Conservation (phyloP, 2,113 vertebrate genomes). For the Albula goreensis region DNA sequence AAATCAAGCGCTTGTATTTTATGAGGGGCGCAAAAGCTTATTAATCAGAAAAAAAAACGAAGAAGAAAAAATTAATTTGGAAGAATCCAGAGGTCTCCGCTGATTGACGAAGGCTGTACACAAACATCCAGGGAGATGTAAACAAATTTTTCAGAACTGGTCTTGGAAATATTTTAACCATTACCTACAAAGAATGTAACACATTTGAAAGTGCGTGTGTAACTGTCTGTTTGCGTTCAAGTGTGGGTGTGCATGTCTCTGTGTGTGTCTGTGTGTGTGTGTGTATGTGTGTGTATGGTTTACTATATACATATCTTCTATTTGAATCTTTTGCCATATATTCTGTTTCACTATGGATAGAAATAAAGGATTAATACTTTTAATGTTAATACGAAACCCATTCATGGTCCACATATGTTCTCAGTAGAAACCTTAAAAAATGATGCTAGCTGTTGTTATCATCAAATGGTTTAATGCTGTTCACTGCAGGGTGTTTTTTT, state of each 20-base stretch:
- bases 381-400: not conserved
- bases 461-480: not conserved
- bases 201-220: not conserved
- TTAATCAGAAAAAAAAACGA: slow-evolving; percentile 43
- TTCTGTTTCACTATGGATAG: too few species aligned
- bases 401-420: not conserved
- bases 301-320: not conserved
- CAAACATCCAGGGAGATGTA: slow-evolving; percentile 50
- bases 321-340: not conserved
- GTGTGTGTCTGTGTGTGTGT: not conserved
- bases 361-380: too few species aligned
- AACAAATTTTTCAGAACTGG: slow-evolving; percentile 30
- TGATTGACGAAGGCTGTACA: slow-evolving; percentile 59
- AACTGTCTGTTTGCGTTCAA: not conserved
- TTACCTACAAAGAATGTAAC: not conserved
- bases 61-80: not conserved
- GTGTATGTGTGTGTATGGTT: not conserved
- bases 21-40: slow-evolving; percentile 46
- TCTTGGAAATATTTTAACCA: slow-evolving; percentile 1
- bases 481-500: not conserved
- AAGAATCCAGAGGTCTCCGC: slow-evolving; percentile 43
- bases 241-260: too few species aligned
- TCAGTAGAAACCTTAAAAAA: not conserved
- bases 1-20: slow-evolving; percentile 66
- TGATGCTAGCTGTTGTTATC: not conserved